Evolutionary conservation across 2,888 invertebrate genomes (phyloP).

Genomic region (Stenolophus ochropezus): DNA sequence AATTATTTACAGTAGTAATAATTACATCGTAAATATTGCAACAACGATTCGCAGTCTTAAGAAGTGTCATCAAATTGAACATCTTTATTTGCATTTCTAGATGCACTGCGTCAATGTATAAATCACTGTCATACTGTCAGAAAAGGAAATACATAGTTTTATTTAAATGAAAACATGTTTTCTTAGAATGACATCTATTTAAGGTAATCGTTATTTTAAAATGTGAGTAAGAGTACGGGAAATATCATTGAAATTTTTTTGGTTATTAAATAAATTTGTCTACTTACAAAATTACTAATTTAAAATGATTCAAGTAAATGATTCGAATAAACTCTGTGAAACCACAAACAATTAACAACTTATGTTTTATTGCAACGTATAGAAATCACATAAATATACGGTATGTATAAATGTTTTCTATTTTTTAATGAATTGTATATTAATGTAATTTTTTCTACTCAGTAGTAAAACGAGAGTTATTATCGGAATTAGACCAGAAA

Average conservation of each 20-base stretch:
- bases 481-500: constrained; percentile 28
- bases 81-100: neutral
- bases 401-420: constrained; percentile 16
- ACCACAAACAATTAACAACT: too few species aligned
- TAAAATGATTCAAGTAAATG: too few species aligned
- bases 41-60: too few species aligned
- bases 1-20: too few species aligned
- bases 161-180: constrained; percentile 8
- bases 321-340: too few species aligned
- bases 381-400: neutral
- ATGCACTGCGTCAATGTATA: constrained; percentile 1
- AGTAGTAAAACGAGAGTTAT: constrained; percentile 31
- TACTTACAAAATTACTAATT: too few species aligned
- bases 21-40: too few species aligned
- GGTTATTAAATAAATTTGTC: too few species aligned
- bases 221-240: constrained; percentile 24
- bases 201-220: constrained; percentile 40
- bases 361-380: too few species aligned
- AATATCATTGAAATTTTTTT: neutral
- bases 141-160: constrained; percentile 8
- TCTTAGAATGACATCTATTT: neutral
- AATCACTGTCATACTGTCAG: neutral
- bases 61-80: too few species aligned
- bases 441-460: constrained; percentile 6
- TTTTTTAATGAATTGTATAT: constrained; percentile 26